Percentiles rank a stretch among this genome's conserved stretches.
Conservation (phyloP, 2,113 vertebrate genomes). For the Myotis lucifugus region DNA sequence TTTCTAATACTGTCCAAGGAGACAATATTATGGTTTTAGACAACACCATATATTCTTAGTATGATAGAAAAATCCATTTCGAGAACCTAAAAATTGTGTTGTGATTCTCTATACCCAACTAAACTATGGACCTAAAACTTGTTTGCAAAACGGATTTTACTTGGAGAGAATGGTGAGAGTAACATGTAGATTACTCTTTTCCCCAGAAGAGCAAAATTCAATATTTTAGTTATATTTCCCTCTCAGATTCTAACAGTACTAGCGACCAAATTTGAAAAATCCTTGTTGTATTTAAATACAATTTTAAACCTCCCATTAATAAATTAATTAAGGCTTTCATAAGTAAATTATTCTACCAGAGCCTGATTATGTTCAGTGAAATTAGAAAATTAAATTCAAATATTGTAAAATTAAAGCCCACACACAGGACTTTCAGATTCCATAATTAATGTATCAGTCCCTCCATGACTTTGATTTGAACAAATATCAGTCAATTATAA, state of each 20-base stretch:
- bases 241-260: not conserved
- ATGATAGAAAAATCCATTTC: not conserved
- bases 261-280: not conserved
- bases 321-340: not conserved
- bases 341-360: not conserved
- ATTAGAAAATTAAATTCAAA: constrained; percentile 22
- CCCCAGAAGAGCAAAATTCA: not conserved
- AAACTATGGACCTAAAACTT: not conserved
- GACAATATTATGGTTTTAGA: not conserved
- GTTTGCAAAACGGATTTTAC: not conserved
- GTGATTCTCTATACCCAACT: not conserved
- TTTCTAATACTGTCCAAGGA: not conserved
- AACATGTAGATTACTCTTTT: not conserved
- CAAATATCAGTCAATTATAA: not conserved
- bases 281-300: not conserved
- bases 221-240: not conserved
- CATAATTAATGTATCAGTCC: not conserved
- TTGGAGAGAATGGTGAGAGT: not conserved
- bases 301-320: not conserved
- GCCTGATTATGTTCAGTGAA: not conserved
- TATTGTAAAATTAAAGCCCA: not conserved
- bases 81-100: not conserved
- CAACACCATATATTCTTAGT: not conserved
- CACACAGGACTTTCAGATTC: not conserved
- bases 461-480: not conserved